A percentile compares a stretch with the other conserved stretches of the same genome.
Conservation (phyloP, 2,113 vertebrate genomes). For the Cephalopholis sonnerati region DNA sequence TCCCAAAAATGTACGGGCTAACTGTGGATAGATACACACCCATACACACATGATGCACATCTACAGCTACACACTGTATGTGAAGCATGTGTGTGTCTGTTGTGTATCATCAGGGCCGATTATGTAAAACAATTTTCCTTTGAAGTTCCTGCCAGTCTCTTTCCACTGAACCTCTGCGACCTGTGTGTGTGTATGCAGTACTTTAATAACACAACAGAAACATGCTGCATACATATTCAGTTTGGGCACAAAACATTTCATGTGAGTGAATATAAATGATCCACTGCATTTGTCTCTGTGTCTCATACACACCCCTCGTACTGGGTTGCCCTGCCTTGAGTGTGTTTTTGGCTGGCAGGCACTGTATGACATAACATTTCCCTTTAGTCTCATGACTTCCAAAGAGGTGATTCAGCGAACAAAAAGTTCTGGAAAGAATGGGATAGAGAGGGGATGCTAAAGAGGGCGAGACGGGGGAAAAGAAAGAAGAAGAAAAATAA, state of each 20-base stretch:
- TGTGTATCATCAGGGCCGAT: neutral
- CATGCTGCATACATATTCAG: neutral
- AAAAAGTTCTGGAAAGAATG: conserved; percentile 40
- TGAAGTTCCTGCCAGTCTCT: conserved; percentile 40
- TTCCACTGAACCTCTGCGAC: conserved; percentile 46
- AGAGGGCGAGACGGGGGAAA: neutral
- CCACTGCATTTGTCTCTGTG: neutral
- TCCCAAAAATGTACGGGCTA: neutral
- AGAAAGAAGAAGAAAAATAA: conserved; percentile 11
- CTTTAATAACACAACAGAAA: conserved; percentile 10
- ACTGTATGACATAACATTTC: conserved; percentile 76
- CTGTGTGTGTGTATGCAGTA: neutral
- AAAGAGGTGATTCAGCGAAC: conserved; percentile 47
- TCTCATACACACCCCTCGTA: neutral
- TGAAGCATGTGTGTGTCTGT: neutral
- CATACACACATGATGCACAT: conserved; percentile 8
- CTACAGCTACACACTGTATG: neutral
- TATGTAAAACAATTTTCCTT: conserved; percentile 46
- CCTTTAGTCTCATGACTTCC: conserved; percentile 69
- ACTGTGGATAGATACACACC: neutral
- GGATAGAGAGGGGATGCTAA: conserved; percentile 4
- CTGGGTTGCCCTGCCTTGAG: conserved; percentile 7
- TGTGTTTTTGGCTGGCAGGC: conserved; percentile 61
- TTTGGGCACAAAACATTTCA: neutral
- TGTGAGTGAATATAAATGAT: neutral